Percentiles rank a stretch among this genome's conserved stretches.
phyloP scores from a whole-genome alignment of 2,797 vertebrate species.

The Varecia variegata region DNA sequence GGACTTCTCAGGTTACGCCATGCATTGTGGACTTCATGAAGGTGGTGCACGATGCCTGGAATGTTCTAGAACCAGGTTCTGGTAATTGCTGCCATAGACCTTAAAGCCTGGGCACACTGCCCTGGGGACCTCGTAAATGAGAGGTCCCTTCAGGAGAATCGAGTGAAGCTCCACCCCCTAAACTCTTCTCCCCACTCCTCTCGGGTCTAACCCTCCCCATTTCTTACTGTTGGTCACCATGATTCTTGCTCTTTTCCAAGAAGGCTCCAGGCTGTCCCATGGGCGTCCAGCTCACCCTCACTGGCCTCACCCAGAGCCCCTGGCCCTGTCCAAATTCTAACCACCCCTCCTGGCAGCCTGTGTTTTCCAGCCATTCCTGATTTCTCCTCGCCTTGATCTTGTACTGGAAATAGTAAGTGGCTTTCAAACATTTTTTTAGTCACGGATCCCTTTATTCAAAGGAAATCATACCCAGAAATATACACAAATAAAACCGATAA shows the following conservation, averaged over 20 bases:
- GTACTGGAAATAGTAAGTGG: constrained; percentile 27
- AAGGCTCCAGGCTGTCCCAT: not conserved
- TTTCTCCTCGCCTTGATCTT: constrained; percentile 22
- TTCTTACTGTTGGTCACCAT: rapidly evolving
- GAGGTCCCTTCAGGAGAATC: not conserved
- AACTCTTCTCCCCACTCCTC: rapidly evolving
- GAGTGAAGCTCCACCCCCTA: not conserved
- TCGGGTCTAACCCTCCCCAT: not conserved
- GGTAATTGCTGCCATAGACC: not conserved
- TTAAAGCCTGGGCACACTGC: not conserved
- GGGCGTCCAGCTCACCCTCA: not conserved
- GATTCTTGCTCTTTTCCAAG: not conserved
- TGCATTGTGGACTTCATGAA: not conserved
- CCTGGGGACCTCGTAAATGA: not conserved
- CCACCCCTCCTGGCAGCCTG: not conserved
- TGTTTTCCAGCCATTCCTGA: not conserved
- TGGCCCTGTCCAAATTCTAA: not conserved
- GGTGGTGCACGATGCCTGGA: not conserved
- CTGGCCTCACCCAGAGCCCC: not conserved
- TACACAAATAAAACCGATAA: constrained; percentile 1
- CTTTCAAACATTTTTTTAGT: constrained; percentile 36
- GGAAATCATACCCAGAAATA: constrained; percentile 61
- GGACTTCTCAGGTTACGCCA: not conserved
- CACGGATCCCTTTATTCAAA: constrained; percentile 62
- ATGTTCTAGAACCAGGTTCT: not conserved